Base-by-base conservation (phyloP, 1,140 invertebrate species). In the Vollenhovia emeryi region DNA sequence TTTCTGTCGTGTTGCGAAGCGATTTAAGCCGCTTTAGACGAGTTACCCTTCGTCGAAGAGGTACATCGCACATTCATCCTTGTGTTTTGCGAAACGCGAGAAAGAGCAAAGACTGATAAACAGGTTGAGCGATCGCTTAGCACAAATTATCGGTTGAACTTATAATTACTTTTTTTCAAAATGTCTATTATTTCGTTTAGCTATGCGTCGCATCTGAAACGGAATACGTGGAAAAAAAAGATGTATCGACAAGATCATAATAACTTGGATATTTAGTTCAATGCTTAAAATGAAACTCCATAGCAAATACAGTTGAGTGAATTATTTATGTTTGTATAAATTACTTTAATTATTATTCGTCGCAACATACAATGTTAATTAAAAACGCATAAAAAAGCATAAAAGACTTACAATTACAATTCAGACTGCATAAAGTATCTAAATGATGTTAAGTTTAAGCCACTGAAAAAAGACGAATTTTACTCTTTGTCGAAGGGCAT, bases 1-100 rank as follows among this genome's bases (percentile, higher is more conserved):
- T 80, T 71, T 45, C 36, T 82, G 36, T 73, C 78, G 57, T 62
- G 74, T 36, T 40, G 64, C 50, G 18, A 55, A 21, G 50, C 36
- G 50, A 80, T 71, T 69, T 71, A 52, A 71, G 18, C 33, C 4
- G 30, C 40, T 43, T 64, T 40, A 15, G 60, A 30, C 13, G 21
- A 45, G 62, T 66, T 66, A 8, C 36, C 36, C 62, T 45, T 66
- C 36, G 62, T 45, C 36, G 11, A 45, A 66, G 11, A 66, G 36
- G 30, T 62, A 62, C 62, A 66, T 24, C 21, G 36, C 62, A 24
- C 21, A 15, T 45, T 45, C 66, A 15, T 36, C 27, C 21, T 15
- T 55, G 2, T 55, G 6, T 43, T 57, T 80, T 21, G 76, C 45
- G 62, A 79, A 40, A 50, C 15, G 30, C 6, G 48, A 55, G 9